Base-by-base conservation (phyloP, 2,888 invertebrate species). In the Fissipunctia ypsillon region DNA sequence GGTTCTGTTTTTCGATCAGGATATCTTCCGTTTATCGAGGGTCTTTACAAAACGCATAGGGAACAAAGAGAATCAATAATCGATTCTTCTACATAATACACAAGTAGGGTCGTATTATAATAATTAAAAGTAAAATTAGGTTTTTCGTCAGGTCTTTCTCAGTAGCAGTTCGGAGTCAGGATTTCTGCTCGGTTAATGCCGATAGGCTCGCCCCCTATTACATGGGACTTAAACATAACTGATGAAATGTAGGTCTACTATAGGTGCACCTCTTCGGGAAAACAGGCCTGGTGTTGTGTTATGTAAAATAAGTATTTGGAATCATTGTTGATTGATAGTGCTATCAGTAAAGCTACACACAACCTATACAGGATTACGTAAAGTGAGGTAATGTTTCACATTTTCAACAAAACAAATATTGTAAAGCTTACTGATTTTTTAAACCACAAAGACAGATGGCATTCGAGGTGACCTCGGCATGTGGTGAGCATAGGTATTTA, bases 371-470 rank as follows among this genome's bases (percentile, higher is more conserved):
- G n/a, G 45, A n/a, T 48, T n/a, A n/a, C n/a, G n/a, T n/a, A 61
- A 41, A 50, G 2, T 59, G 16, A 38, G 41, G 3, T 5, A 28
- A 63, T 31, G 22, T 63, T 56, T 50, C 12, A 56, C 1, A 59
- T 59, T 63, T 56, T 16, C 0, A 69, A 12, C 52, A 61, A 72
- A 68, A 76, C 28, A 54, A 63, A 77, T 69, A 64, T 45, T 59
- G 22, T 22, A 69, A n/a, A 57, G 61, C 69, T 57, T 43, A 66
- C 66, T 59, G 59, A 69, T 80, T 73, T 70, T 82, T 69, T 60
- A 31, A 61, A 79, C 83, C 83, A 10, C 69, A 83, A 79, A 74
- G 73, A 60, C 80, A 81, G 69, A 74, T 83, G 84, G 84, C 56
- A 70, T 68, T 64, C 69, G 75, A 31, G 28, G 28, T 81, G 80